Percentiles rank a stretch among this genome's conserved stretches.
Evolutionary conservation across 1,140 invertebrate genomes (phyloP).

Genomic region (Anastatus disparis): DNA sequence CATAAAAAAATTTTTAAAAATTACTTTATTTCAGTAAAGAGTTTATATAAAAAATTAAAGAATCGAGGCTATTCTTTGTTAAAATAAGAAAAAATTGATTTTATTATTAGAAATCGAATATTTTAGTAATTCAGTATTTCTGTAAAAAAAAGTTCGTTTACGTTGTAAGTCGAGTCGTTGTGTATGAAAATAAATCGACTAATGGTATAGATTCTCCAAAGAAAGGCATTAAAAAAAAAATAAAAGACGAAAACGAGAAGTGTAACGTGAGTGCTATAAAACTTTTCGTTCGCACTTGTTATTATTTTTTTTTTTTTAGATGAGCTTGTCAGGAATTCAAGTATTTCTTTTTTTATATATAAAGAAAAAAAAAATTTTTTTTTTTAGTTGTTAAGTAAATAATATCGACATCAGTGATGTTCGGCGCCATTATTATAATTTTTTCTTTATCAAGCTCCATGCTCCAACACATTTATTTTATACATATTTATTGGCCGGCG

Average conservation of each 20-base stretch:
- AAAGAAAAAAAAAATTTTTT: no score
- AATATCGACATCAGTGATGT: constrained; percentile 40
- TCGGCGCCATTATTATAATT: constrained; percentile 43
- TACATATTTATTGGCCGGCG: constrained; percentile 42
- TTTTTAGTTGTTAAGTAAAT: constrained; percentile 30
- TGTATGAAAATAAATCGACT: background rate
- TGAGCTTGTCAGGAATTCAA: constrained; percentile 33
- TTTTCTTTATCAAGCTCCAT: constrained; percentile 35
- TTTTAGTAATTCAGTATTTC: constrained; percentile 32
- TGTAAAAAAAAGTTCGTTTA: background rate
- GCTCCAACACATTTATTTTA: constrained; percentile 34
- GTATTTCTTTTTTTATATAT: constrained; percentile 30
- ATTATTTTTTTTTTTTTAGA: no score
- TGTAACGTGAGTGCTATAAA: constrained; percentile 6
- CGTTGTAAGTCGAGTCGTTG: constrained; percentile 5
- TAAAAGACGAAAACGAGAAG: background rate
- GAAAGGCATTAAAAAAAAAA: constrained; percentile 39
- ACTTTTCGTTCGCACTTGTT: constrained; percentile 7
- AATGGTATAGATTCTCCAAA: constrained; percentile 32
- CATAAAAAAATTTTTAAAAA: background rate
- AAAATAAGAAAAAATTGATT: background rate
- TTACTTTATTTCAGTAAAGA: constrained; percentile 16
- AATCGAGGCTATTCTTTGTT: constrained; percentile 18
- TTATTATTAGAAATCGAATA: constrained; percentile 1
- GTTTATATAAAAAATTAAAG: constrained; percentile 12